Conservation (phyloP, 2,113 vertebrate genomes). For the Gobius niger region DNA sequence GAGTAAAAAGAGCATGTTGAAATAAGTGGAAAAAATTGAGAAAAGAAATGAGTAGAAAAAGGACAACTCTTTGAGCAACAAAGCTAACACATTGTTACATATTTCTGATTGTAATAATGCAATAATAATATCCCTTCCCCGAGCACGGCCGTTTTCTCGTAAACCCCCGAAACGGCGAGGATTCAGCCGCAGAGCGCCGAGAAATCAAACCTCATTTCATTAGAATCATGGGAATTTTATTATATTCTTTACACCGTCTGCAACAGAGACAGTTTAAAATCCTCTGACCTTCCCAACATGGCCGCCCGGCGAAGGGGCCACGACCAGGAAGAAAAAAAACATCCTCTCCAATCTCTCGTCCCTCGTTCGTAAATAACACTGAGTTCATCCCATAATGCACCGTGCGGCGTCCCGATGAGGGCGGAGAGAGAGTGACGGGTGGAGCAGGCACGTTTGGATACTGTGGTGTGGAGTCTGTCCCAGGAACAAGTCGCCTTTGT, state of each 20-base stretch:
- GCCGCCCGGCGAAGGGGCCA: not conserved
- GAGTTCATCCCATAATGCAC: constrained; percentile 36
- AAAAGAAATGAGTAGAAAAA: no score
- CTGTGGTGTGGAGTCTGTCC: constrained; percentile 62
- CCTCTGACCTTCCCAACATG: constrained; percentile 5
- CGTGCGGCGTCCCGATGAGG: constrained; percentile 37
- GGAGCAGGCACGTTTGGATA: constrained; percentile 72
- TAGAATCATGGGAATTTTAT: constrained; percentile 64
- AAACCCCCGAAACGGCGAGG: no score
- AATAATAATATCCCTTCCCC: no score
- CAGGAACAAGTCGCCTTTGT: constrained; percentile 61
- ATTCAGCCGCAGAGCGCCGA: no score
- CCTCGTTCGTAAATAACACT: not conserved
- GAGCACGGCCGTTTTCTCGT: no score
- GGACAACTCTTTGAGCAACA: no score
- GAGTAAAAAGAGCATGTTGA: no score
- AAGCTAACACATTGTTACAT: no score
- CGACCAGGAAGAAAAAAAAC: constrained; percentile 4
- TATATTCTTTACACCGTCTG: constrained; percentile 51
- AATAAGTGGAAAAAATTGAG: no score
- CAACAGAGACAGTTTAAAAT: constrained; percentile 60
- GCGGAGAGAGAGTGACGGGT: constrained; percentile 39
- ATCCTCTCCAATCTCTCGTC: not conserved
- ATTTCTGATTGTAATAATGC: no score
- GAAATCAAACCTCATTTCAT: constrained; percentile 19